These are phyloP conservation scores for Gobionotothen gibberifrons DNA, from an alignment of 2,797 vertebrate genomes.

Conservation along the genomic window DNA sequence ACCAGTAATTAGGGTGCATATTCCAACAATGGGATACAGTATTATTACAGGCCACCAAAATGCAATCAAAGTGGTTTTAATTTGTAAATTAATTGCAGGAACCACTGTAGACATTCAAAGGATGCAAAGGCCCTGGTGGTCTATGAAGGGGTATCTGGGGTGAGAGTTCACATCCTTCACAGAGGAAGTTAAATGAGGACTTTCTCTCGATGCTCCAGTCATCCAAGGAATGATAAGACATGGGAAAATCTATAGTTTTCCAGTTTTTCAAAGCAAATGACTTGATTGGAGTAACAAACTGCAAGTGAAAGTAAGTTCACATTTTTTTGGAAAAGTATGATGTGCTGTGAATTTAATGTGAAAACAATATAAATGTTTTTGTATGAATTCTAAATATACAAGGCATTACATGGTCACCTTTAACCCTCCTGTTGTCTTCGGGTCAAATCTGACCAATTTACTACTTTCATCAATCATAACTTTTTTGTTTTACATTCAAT, in stretches of 20 bases:
- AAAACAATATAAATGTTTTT: neutral
- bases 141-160: conserved; percentile 61
- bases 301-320: neutral
- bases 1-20: conserved; percentile 24
- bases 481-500: no score
- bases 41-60: conserved; percentile 10
- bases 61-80: conserved; percentile 11
- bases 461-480: no score
- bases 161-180: conserved; percentile 43
- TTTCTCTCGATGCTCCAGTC: conserved; percentile 50
- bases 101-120: conserved; percentile 14
- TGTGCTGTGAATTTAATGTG: neutral
- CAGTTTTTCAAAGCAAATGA: neutral
- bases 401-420: neutral
- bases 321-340: neutral
- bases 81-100: conserved; percentile 33
- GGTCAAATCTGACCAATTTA: no score
- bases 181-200: conserved; percentile 52
- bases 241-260: no score
- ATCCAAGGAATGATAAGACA: conserved; percentile 1
- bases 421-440: no score
- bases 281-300: neutral
- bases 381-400: neutral
- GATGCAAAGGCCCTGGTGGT: conserved; percentile 44
- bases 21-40: conserved; percentile 32